Percentiles rank a stretch among this genome's conserved stretches.
Conservation (phyloP, 2,797 vertebrate species). For the Platalea minor region DNA sequence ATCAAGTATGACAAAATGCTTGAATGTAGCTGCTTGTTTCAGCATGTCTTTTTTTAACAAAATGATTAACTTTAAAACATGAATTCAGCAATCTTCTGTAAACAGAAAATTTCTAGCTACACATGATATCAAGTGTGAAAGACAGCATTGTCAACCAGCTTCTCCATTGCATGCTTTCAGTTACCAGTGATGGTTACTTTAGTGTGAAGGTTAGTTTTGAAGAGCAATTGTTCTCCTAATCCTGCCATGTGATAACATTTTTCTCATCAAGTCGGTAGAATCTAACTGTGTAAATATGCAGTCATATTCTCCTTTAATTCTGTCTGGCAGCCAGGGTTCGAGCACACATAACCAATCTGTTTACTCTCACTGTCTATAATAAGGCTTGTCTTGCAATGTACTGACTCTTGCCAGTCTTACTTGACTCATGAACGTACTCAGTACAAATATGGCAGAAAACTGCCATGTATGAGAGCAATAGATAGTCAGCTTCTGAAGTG, state of each 20-base stretch:
- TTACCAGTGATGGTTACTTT: not conserved
- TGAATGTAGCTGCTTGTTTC: not conserved
- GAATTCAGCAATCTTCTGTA: not conserved
- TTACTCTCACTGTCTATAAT: not conserved
- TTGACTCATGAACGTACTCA: not conserved
- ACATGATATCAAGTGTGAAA: not conserved
- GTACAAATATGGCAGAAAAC: not conserved
- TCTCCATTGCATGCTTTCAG: not conserved
- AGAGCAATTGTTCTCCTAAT: not conserved
- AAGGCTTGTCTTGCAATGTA: not conserved
- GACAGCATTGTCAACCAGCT: not conserved
- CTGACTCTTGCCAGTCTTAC: not conserved
- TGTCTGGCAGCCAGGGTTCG: not conserved
- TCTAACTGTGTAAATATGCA: not conserved
- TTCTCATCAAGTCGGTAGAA: not conserved
- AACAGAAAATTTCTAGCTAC: not conserved
- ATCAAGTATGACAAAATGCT: not conserved
- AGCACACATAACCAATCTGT: not conserved
- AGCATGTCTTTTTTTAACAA: not conserved
- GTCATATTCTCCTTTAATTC: not conserved
- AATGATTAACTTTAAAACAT: not conserved
- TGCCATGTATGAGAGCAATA: not conserved
- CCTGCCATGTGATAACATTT: not conserved
- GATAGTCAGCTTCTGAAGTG: not conserved
- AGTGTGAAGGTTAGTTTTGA: not conserved